Base-by-base conservation (phyloP, 2,113 vertebrate species). In the Dipodomys merriami region DNA sequence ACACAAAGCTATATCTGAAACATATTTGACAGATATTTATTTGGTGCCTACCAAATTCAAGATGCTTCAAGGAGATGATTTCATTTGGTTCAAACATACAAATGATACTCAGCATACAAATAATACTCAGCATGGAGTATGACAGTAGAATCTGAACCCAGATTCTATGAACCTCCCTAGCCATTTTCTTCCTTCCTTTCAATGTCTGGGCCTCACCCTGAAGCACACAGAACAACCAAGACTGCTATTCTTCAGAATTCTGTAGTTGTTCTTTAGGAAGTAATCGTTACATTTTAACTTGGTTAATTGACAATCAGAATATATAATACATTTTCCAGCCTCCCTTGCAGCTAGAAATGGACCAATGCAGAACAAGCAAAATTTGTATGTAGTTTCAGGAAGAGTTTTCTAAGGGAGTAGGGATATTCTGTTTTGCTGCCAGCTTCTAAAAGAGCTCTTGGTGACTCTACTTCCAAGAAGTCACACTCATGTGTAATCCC, bases 271-370 rank as follows among this genome's bases (percentile, higher is more conserved):
- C 23, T 86, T 95, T 4, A 80, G 23, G 68, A 94, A 0, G 5
- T 22, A 95, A 49, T 71, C 11, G 6, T 30, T 92, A 62, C 19
- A 7, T 84, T 93, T 93, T 80, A 91, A 18, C 7, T 80, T 39
- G 44, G 19, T 76, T 68, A 12, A 78, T 30, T 74, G 62, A 27
- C 62, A 25, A 29, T 5, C 25, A 78, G 80, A 86, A 83, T 25
- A n/a, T 18, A 90, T 53, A 57, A 53, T 71, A 29, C 2, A 62
- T 71, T 92, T 87, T 64, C 84, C 67, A 91, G 88, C 53, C 72
- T 92, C 83, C 86, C 86, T 93, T 96, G 94, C 83, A 93, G 93
- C 86, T 95, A 94, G 39, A 44, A 73, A 9, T 49, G n/a, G 68
- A 57, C 27, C 35, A 84, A 27, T 64, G 76, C 16, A 29, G 76